Percentiles rank a stretch among this genome's conserved stretches.
phyloP scores from a whole-genome alignment of 2,888 invertebrate species.

The Drosophila incognita region DNA sequence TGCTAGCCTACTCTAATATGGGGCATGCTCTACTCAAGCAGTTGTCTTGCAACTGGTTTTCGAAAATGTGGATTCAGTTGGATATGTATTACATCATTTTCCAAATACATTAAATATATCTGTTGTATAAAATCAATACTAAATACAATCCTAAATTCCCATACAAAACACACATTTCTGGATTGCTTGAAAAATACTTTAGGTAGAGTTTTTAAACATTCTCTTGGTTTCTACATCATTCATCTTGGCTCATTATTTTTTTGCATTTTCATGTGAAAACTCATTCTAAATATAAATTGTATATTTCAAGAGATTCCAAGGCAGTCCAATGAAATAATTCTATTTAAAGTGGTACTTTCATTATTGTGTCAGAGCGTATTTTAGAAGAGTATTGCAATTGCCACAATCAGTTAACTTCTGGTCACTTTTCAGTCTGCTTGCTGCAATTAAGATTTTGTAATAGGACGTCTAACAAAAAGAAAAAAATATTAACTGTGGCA shows the following conservation, averaged over 20 bases:
- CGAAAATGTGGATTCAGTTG: constrained; percentile 1
- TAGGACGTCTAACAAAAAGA: constrained; percentile 56
- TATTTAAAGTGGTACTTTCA: background rate
- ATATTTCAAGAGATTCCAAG: background rate
- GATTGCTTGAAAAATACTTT: background rate
- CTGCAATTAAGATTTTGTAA: constrained; percentile 79
- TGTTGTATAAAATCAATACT: background rate
- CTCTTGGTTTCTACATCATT: background rate
- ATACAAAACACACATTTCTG: background rate
- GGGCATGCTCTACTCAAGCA: constrained; percentile 12
- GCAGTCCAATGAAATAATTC: background rate
- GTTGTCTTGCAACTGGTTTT: constrained; percentile 12
- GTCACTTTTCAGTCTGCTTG: constrained; percentile 36
- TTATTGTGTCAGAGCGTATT: background rate
- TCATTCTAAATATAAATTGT: background rate
- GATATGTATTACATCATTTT: background rate
- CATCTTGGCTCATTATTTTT: background rate
- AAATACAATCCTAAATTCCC: no score
- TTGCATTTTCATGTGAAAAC: background rate
- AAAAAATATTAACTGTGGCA: constrained; percentile 58
- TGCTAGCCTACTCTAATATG: constrained; percentile 11
- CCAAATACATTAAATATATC: background rate
- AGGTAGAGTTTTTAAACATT: background rate
- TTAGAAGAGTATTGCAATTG: constrained; percentile 32
- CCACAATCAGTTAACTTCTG: constrained; percentile 23